Conservation (phyloP, 2,888 invertebrate species). For the Tholera decimalis region DNA sequence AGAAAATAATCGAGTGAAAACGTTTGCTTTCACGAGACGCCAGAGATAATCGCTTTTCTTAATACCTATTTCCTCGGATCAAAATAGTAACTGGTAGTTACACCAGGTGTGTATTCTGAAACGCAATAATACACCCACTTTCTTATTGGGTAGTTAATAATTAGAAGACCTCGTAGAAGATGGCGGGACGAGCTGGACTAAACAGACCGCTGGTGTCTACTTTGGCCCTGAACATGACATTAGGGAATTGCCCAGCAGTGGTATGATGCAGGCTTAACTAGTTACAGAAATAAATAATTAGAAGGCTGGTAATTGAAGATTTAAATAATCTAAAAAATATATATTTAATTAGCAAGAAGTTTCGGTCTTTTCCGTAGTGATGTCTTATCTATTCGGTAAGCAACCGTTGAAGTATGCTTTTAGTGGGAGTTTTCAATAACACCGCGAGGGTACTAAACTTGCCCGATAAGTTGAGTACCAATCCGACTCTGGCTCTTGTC, state of each 20-base stretch:
- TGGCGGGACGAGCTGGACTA: no score
- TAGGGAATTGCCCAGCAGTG: no score
- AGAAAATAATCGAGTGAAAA: slow-evolving; percentile 37
- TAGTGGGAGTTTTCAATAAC: slow-evolving; percentile 69
- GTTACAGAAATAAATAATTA: no score
- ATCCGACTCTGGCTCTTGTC: slow-evolving; percentile 77
- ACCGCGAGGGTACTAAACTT: slow-evolving; percentile 72
- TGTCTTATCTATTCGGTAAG: slow-evolving; percentile 6
- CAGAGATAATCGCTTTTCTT: slow-evolving; percentile 29
- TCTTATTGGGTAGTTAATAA: not conserved
- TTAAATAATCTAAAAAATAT: not conserved
- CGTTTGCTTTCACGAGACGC: slow-evolving; percentile 16
- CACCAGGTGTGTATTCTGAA: not conserved
- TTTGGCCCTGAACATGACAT: no score
- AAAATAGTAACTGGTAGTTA: slow-evolving; percentile 12
- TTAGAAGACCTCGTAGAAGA: no score
- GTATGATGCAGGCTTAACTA: no score
- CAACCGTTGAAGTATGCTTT: slow-evolving; percentile 65
- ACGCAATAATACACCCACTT: not conserved
- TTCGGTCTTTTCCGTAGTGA: not conserved
- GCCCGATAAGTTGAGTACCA: slow-evolving; percentile 74
- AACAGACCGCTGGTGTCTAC: no score
- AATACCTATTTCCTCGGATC: slow-evolving; percentile 4
- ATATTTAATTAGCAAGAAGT: not conserved
- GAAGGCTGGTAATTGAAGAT: not conserved